A percentile compares a stretch with the other conserved stretches of the same genome.
Evolutionary conservation across 2,888 invertebrate species (phyloP).

Genomic region (Diogma glabrata): DNA sequence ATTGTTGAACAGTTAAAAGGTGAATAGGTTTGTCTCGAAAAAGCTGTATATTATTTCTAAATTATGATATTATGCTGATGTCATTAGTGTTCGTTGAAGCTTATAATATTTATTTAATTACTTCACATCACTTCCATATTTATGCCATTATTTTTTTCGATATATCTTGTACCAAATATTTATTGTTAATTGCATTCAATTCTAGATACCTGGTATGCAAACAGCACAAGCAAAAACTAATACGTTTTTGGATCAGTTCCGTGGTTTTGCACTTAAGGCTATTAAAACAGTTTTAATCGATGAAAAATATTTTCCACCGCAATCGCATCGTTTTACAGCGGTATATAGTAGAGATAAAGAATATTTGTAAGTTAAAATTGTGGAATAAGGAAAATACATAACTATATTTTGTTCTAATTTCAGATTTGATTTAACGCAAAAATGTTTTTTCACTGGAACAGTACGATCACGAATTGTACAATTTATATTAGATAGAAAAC

Average conservation of each 20-base stretch:
- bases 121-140: too few relatives aligned
- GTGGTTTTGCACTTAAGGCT: conserved; percentile 19
- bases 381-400: background rate
- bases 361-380: conserved; percentile 60
- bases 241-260: conserved; percentile 29
- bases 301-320: conserved; percentile 58
- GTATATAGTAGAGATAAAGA: conserved; percentile 85
- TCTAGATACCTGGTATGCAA: conserved; percentile 41
- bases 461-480: conserved; percentile 82
- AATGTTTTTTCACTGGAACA: conserved; percentile 76
- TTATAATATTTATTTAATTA: too few relatives aligned
- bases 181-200: background rate
- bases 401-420: conserved; percentile 31
- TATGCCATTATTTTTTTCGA: too few relatives aligned
- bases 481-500: conserved; percentile 80
- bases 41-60: too few relatives aligned
- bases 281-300: conserved; percentile 44
- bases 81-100: too few relatives aligned
- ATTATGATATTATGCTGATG: too few relatives aligned
- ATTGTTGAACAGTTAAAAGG: too few relatives aligned
- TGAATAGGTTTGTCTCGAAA: too few relatives aligned
- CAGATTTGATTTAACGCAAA: conserved; percentile 71
- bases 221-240: conserved; percentile 45
- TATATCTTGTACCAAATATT: too few relatives aligned
- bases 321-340: conserved; percentile 71